Evolutionary conservation across 2,888 invertebrate species (phyloP).

Genomic region (Hylaea fasciaria): DNA sequence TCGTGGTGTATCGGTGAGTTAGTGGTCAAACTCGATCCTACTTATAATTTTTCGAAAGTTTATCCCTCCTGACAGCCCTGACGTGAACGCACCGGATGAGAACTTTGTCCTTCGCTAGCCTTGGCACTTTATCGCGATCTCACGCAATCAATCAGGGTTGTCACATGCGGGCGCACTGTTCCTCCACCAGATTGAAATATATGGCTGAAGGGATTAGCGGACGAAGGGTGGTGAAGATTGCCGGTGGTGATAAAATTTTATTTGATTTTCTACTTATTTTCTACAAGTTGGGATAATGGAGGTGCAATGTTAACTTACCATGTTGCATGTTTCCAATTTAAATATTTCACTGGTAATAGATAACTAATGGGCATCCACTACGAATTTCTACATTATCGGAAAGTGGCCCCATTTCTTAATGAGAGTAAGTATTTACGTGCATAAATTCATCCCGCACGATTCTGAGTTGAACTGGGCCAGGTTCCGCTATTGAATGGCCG

Average conservation of each 20-base stretch:
- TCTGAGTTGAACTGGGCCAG: background rate
- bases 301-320: no score
- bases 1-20: no score
- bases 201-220: conserved; percentile 38
- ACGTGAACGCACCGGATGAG: conserved; percentile 50
- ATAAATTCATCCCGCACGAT: no score
- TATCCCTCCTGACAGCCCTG: conserved; percentile 6
- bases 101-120: conserved; percentile 81
- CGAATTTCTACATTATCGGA: no score
- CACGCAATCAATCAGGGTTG: conserved; percentile 62
- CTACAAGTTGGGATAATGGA: no score
- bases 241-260: background rate
- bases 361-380: no score
- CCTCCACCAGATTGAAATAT: conserved; percentile 48
- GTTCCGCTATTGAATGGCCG: background rate
- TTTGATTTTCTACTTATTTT: background rate
- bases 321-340: no score
- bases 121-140: conserved; percentile 64
- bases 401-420: no score
- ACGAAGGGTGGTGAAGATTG: conserved; percentile 1
- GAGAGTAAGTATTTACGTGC: no score
- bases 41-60: background rate
- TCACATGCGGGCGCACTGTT: conserved; percentile 62
- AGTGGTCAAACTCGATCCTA: no score
- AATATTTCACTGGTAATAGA: no score